Evolutionary conservation across 2,797 vertebrate species (phyloP), one percentile per base, ranked within the genome.

Genomic region (Balearica regulorum): DNA sequence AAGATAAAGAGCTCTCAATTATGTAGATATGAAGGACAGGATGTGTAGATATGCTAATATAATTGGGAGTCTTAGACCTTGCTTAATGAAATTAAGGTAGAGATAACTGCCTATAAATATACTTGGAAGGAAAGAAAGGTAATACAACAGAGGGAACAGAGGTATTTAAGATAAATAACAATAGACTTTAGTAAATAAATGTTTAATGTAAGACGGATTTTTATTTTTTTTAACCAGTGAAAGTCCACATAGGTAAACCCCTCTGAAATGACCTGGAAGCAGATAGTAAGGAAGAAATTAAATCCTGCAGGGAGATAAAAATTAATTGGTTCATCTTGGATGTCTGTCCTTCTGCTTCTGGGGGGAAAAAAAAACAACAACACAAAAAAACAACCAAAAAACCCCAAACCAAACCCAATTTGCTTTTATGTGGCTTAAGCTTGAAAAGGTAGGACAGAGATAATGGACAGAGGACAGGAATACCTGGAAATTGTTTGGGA

Each of bases 1-100:
- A 31, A 60, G 60, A 20, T 9, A 33, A 72, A 83, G 35, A 48
- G 55, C 24, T 41, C 37, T 88, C 43, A 53, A 0, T 83, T 95
- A 49, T 15, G 3, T 37, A 64, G 83, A 53, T 25, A 13, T 14
- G 62, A 91, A 73, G 33, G 65, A 76, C 1, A 57, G 37, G 61
- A 69, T 72, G 73, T 28, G 15, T 16, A 41, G 65, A 84, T 81
- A 71, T 33, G 10, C 54, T 81, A 44, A 81, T 57, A 69, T 68
- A 89, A 46, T 39, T 93, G 62, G 46, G 58, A 96, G 43, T 58
- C 78, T 91, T 51, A 87, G 91, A 82, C 71, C 43, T 79, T 82
- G 21, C 29, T 94, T 93, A 92, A 89, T 95, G 35, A 87, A 93
- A 89, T 91, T 87, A 93, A 70, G 28, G 48, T 70, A 60, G 69